Conservation (phyloP, 2,888 invertebrate species). For the Merodon equestris region DNA sequence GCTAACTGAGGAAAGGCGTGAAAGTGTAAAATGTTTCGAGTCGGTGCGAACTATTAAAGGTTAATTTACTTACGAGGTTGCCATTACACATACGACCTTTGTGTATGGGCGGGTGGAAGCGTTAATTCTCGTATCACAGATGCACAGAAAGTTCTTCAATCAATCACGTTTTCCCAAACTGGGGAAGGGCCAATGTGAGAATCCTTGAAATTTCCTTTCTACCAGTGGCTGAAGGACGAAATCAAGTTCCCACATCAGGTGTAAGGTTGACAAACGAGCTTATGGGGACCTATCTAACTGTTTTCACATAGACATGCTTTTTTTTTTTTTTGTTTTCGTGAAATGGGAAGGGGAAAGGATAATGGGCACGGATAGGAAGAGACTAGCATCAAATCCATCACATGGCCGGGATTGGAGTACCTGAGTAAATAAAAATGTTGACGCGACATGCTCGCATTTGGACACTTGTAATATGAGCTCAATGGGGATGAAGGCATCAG, state of each 20-base stretch:
- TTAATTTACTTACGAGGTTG: conserved; percentile 22
- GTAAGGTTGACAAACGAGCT: conserved; percentile 40
- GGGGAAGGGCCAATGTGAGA: conserved; percentile 9
- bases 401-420: conserved; percentile 38
- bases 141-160: conserved; percentile 45
- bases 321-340: no score
- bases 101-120: not conserved
- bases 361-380: conserved; percentile 1
- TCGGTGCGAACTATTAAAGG: conserved; percentile 16
- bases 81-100: no score
- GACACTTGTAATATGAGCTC: not conserved
- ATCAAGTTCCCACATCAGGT: conserved; percentile 57
- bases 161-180: conserved; percentile 50
- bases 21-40: conserved; percentile 26
- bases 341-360: not conserved
- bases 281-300: not conserved
- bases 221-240: not conserved
- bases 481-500: not conserved
- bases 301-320: not conserved
- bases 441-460: not conserved
- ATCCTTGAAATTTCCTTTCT: no score
- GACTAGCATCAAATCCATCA: conserved; percentile 35
- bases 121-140: conserved; percentile 51
- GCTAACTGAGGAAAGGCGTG: no score
- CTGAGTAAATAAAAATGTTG: conserved; percentile 60